Evolutionary conservation across 1,140 invertebrate species (phyloP), one percentile per base, ranked within the genome.

Genomic region (Philaenus spumarius): DNA sequence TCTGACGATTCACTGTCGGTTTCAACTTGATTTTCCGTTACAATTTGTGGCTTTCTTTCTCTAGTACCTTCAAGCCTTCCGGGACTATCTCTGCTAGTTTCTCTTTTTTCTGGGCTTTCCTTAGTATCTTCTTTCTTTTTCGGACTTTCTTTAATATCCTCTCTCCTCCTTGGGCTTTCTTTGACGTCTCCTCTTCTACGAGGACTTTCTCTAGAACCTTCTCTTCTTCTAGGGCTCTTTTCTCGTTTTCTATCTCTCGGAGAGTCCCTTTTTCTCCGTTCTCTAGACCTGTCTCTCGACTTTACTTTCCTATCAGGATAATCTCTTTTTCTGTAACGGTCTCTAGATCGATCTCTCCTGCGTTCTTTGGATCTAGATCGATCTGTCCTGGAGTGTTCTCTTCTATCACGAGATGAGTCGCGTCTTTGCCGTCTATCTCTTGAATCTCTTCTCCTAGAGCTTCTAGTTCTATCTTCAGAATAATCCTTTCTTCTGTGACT

Each of bases 261-360:
- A n/a, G 47, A 50, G 19, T 42, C 20, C n/a, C 55, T 46, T 20
- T 12, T n/a, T 14, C 46, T 48, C 30, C 56, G 35, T 6, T 50
- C 46, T 51, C 47, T 58, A 15, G 56, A 58, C 15, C 56, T 48
- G 39, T 50, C 46, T 39, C 46, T 47, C 30, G 23, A 39, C 23
- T 22, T 53, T 37, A 12, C 37, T 39, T 35, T 53, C 17, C 20
- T 53, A 20, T 53, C 50, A 37, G 30, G 50, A 19, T 26, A 53
- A 39, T 53, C 50, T 7, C 50, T 26, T n/a, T n/a, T n/a, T 35
- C 56, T 34, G 12, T 50, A 17, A 19, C 46, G n/a, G 1, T 58
- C 56, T 22, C 47, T 50, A 20, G 56, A 57, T 30, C 56, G 19
- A 43, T 47, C 39, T 23, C 35, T 48, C 26, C 35, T 58, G n/a